Base-by-base conservation (phyloP, 2,113 vertebrate genomes). In the Corythornis madagascariensis region DNA sequence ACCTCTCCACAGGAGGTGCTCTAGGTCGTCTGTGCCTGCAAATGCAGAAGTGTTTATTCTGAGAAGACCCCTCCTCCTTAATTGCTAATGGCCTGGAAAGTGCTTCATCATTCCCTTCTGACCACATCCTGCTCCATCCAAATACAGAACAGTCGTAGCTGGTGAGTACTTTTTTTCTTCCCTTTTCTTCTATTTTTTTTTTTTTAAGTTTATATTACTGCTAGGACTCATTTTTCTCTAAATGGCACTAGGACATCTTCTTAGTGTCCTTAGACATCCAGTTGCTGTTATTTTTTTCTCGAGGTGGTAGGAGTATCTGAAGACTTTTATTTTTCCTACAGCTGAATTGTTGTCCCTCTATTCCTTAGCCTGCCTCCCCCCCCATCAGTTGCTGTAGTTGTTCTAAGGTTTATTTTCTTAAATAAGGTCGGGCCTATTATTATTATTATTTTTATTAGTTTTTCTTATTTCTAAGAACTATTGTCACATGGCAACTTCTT, bases 31-130 rank as follows among this genome's bases (percentile, higher is more conserved):
- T 28, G 5, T 79, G 85, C 50, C 87, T 88, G 75, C n/a, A 85
- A 83, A 52, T 15, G 38, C 3, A 28, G 10, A 53, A 42, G 50
- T 31, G 63, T 55, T 73, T 53, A 13, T 63, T 72, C 77, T 52
- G n/a, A 75, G 31, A 33, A 67, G 60, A 43, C 64, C 77, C 76
- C 67, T 74, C 56, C 40, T 91, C 65, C 48, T 59, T 40, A 64
- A 56, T 33, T 86, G 77, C 35, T 77, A 55, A 64, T 57, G 72
- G 76, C 40, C 56, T 74, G 31, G 26, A 86, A 93, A 95, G 52
- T 83, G 86, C 86, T 92, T 88, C 88, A 86, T 96, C 93, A 91
- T 90, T 64, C 80, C 69, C 48, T 61, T 83, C 52, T 81, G 86
- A 91, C 48, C 69, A 64, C 16, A n/a, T 31, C 60, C 65, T 84